phyloP scores from a whole-genome alignment of 2,888 invertebrate species.

The Nephrotoma appendiculata region DNA sequence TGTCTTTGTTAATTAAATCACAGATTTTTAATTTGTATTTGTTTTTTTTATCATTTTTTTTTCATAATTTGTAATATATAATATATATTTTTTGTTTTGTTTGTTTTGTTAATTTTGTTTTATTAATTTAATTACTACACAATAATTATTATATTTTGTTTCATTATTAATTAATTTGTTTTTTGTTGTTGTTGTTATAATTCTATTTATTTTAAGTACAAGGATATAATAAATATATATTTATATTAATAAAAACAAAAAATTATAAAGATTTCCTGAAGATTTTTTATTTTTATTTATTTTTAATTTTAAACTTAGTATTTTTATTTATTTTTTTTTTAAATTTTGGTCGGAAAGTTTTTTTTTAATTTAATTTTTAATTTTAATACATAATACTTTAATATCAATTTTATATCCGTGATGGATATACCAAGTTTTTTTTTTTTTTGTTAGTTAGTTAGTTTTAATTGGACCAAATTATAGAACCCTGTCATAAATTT shows the following conservation, averaged over 20 bases:
- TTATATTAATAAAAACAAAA: not conserved
- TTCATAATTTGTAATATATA: not conserved
- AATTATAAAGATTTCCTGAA: not conserved
- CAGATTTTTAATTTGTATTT: slow-evolving; percentile 4
- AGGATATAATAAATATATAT: not conserved
- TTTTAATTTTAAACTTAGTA: not conserved
- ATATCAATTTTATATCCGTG: not conserved
- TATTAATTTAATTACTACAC: not conserved
- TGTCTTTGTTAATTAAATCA: slow-evolving; percentile 1
- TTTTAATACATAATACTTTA: not conserved
- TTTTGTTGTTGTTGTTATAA: not conserved
- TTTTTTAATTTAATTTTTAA: not conserved
- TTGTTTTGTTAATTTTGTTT: not conserved
- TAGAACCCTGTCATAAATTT: not conserved
- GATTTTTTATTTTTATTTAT: not conserved
- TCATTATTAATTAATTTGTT: not conserved
- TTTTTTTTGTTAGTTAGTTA: not conserved
- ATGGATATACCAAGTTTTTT: not conserved
- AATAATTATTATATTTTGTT: not conserved
- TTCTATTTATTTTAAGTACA: not conserved
- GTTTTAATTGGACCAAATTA: slow-evolving; percentile 1
- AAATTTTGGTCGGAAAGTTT: not conserved
- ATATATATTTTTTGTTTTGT: slow-evolving; percentile 1
- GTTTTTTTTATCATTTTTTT: not conserved
- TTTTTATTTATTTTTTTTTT: not conserved